Percentiles rank a stretch among this genome's conserved stretches.
These are phyloP conservation scores for Morelia viridis DNA, from an alignment of 2,797 vertebrate species.

Conservation along the genomic window DNA sequence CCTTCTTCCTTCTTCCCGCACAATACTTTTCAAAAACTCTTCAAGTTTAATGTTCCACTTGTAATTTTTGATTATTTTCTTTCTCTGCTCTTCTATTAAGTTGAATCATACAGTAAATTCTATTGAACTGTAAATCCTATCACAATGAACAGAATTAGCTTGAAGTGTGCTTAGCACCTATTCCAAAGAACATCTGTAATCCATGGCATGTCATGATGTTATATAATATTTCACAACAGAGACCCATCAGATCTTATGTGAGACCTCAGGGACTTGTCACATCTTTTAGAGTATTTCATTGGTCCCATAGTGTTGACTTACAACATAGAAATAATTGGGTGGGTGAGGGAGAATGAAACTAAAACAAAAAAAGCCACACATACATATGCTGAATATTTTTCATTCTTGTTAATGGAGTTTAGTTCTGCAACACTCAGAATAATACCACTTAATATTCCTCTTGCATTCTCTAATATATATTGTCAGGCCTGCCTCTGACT, in stretches of 20 bases:
- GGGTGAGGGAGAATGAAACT: neutral
- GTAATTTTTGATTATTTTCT: slow-evolving; percentile 3
- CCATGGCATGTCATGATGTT: slow-evolving; percentile 17
- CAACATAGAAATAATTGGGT: neutral
- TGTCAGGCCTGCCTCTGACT: neutral
- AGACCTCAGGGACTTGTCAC: slow-evolving; percentile 25
- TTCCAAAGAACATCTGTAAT: slow-evolving; percentile 51
- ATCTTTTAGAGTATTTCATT: slow-evolving; percentile 38
- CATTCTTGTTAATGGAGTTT: neutral
- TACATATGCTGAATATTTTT: slow-evolving; percentile 17
- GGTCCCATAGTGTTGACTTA: slow-evolving; percentile 22
- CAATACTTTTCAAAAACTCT: neutral
- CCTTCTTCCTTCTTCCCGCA: too few species aligned
- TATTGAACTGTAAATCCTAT: slow-evolving; percentile 46
- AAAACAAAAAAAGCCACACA: neutral
- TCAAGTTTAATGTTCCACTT: slow-evolving; percentile 15
- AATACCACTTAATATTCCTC: slow-evolving; percentile 6
- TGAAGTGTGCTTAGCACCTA: slow-evolving; percentile 46
- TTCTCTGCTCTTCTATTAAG: slow-evolving; percentile 39
- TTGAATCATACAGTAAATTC: slow-evolving; percentile 32
- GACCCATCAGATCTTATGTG: slow-evolving; percentile 31
- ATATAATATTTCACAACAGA: slow-evolving; percentile 42
- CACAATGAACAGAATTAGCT: slow-evolving; percentile 48
- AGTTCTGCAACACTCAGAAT: slow-evolving; percentile 5
- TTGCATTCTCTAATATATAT: neutral